These are phyloP conservation scores for Axinella damicornis DNA, from an alignment of 37 sponge, comb jelly and placozoan species.

Conservation along the genomic window DNA sequence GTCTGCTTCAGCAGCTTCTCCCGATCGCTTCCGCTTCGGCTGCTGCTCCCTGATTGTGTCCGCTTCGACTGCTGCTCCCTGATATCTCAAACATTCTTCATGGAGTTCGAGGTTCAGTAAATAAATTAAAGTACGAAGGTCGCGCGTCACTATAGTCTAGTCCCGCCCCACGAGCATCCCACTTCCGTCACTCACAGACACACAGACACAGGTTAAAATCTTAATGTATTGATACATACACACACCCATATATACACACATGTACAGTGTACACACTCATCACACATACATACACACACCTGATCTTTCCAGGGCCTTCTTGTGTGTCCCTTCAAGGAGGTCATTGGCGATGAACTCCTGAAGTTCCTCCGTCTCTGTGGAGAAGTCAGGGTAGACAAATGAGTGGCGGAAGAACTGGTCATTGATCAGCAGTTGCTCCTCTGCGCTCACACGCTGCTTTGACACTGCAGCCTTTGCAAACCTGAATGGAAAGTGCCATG, in stretches of 20 bases:
- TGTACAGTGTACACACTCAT: no score
- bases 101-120: no score
- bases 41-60: no score
- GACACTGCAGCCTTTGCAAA: constrained; percentile 46
- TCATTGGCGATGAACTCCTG: constrained; percentile 67
- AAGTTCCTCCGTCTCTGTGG: constrained; percentile 29
- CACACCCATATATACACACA: constrained; percentile 1
- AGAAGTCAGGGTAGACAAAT: constrained; percentile 82
- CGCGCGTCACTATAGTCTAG: no score
- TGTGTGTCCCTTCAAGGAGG: constrained; percentile 66
- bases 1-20: no score
- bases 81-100: no score
- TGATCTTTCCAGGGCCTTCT: constrained; percentile 74
- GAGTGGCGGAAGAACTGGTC: constrained; percentile 84
- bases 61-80: no score
- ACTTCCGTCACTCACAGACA: constrained; percentile 17
- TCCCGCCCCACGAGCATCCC: no score
- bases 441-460: constrained; percentile 18
- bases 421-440: constrained; percentile 57
- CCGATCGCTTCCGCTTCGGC: no score
- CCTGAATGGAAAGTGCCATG: no score
- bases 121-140: no score
- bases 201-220: constrained; percentile 13
- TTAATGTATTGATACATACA: neutral
- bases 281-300: constrained; percentile 38